Base-by-base conservation (phyloP, 2,113 vertebrate genomes). In the Lycaon pictus region DNA sequence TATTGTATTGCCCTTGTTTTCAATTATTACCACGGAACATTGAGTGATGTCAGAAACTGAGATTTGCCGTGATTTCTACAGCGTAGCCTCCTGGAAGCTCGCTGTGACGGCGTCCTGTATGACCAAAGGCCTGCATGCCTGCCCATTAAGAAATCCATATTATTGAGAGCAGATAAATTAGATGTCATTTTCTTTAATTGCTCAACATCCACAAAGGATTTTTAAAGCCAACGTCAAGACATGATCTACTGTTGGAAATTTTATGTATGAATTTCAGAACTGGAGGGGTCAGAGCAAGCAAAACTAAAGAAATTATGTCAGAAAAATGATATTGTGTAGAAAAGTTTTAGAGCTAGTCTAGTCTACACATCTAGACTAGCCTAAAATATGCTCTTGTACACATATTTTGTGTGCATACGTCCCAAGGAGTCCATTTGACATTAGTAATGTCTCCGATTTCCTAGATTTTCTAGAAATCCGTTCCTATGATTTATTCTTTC, bases 211-310 rank as follows among this genome's bases (percentile, higher is more conserved):
- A 25, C 23, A 53, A 60, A 67, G 12, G 20, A 89, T 22, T 90
- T 96, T 63, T 17, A 62, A 65, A 97, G 63, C 15, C 96, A 88
- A 65, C 60, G 16, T 2, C 27, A 51, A 53, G 74, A 84, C 22
- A 35, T 16, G 81, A 65, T 15, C 53, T 51, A 10, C 29, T 58
- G 37, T 93, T 62, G 92, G 81, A 97, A 97, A 97, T 27, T 51
- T 71, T 91, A 55, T 89, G 69, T 89, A 81, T 29, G 88, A 91
- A 98, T 95, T 94, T 71, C 71, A 93, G 88, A 85, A 60, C 22
- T 25, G 63, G 13, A 10, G 2, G 51, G 81, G 85, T 56, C 35
- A 97, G 37, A 93, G 55, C 3, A 92, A 96, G 35, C 48, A 11
- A 90, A 32, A 80, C 86, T 43, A 90, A 96, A 62, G 0, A 1